Evolutionary conservation across 2,113 vertebrate species (phyloP).

Genomic region (Peromyscus maniculatus): DNA sequence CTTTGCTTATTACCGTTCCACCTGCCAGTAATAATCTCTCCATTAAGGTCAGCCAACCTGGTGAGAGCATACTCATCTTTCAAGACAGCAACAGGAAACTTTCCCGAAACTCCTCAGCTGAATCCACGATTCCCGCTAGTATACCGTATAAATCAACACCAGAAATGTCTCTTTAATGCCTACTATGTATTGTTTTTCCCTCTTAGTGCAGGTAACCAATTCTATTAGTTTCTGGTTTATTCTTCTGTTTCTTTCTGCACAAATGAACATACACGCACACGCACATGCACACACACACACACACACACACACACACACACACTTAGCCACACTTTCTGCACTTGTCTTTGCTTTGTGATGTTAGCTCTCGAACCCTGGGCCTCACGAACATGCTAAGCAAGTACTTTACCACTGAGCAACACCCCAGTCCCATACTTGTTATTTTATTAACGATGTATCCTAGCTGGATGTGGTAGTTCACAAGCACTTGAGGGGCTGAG

Average conservation of each 20-base stretch:
- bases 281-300: background rate
- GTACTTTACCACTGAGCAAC: background rate
- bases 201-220: background rate
- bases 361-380: background rate
- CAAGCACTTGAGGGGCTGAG: background rate
- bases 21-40: conserved; percentile 48
- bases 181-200: background rate
- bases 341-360: background rate
- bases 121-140: background rate
- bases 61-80: conserved; percentile 36
- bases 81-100: conserved; percentile 46
- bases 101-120: background rate
- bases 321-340: background rate
- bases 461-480: background rate
- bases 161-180: conserved; percentile 22
- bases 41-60: background rate
- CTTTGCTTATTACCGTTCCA: conserved; percentile 22
- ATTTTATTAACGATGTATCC: background rate
- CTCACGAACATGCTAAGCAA: background rate
- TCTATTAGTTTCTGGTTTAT: conserved; percentile 48
- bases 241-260: conserved; percentile 52
- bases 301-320: no score
- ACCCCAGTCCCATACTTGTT: background rate
- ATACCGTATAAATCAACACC: background rate
- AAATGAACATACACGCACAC: background rate